Conservation (phyloP, 2,113 vertebrate genomes). For the Peromyscus polionotus region DNA sequence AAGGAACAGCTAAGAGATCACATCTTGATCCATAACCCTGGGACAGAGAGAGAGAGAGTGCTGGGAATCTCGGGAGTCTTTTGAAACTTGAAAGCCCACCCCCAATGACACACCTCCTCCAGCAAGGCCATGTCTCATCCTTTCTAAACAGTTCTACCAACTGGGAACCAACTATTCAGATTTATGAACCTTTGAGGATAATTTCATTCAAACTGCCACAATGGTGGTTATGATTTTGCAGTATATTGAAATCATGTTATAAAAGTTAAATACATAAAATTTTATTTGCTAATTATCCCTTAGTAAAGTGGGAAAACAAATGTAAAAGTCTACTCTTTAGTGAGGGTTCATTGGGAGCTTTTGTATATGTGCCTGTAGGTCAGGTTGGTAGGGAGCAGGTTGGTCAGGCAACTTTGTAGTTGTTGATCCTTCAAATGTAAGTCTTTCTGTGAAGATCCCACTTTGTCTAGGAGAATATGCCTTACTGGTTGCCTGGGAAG, state of each 20-base stretch:
- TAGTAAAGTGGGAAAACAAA: neutral
- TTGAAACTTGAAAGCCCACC: neutral
- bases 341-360: neutral
- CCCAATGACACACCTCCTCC: neutral
- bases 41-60: neutral
- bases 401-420: neutral
- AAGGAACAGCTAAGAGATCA: neutral
- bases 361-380: neutral
- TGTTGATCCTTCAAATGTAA: slow-evolving; percentile 6
- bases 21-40: neutral
- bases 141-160: neutral
- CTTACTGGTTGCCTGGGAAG: slow-evolving; percentile 5
- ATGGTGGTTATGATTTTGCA: neutral
- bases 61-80: neutral
- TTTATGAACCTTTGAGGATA: neutral
- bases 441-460: slow-evolving; percentile 10
- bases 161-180: neutral
- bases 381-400: neutral
- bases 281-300: neutral
- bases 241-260: neutral
- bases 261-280: neutral
- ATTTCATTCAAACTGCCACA: neutral
- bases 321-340: neutral
- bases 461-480: slow-evolving; percentile 28
- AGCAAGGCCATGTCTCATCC: neutral